Base-by-base conservation (phyloP, 2,888 invertebrate genomes). In the Ischnura elegans region DNA sequence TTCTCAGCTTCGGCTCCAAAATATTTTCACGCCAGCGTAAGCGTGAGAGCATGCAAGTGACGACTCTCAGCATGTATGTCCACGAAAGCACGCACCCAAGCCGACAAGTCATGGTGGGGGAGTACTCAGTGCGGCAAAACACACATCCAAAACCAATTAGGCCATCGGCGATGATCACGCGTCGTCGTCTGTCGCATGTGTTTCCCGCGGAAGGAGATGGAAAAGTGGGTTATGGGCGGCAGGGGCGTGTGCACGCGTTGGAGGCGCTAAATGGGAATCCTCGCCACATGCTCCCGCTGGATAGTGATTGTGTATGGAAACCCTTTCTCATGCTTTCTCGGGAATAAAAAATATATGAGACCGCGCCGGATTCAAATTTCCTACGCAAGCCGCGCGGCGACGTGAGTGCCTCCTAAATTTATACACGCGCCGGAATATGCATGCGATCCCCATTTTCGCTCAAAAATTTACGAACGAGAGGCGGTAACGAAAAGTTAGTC, bases 131-230 rank as follows among this genome's bases (percentile, higher is more conserved):
- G 61, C 25, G n/a, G 51, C 51, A 6, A 19, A 1, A 10, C 3
- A n/a, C 76, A 25, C 0, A 76, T 76, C 76, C 36, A 76, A 76
- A 76, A 76, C 76, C 76, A 76, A 76, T 76, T 76, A 76, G n/a
- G 36, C 36, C 76, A 36, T 76, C 76, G 36, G 16, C 29, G 29
- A 36, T 36, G 76, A 76, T 76, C 76, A 36, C 0, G 36, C 76
- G 4, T 19, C 76, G 36, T 36, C 61, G 8, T 21, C 36, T 36
- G 76, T 1, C 76, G 61, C 25, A 36, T 76, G 36, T 36, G 76
- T 76, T 36, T 36, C 76, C 76, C 66, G 36, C 36, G 13, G 3
- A 51, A 19, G 51, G 51, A 51, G 4, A 51, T 10, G 51, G 51
- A 51, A 51, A 51, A 51, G 36, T 76, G 13, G 76, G 36, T n/a